Conservation (phyloP, 92 coral and sea anemone species). For the Diadumene lineata region DNA sequence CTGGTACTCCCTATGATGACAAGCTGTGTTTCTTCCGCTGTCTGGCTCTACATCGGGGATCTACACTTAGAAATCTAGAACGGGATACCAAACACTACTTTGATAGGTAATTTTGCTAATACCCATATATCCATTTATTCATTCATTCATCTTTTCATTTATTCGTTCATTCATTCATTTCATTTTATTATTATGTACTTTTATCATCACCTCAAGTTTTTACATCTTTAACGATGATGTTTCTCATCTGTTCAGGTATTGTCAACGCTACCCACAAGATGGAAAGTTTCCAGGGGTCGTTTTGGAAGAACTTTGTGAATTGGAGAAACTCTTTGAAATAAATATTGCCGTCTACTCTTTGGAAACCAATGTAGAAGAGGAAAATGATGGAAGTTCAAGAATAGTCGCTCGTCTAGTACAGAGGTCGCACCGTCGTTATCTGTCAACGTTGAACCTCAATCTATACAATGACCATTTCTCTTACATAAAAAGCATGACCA, state of each 20-base stretch:
- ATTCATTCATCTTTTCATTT: not conserved
- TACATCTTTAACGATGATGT: not conserved
- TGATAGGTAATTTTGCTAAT: slow-evolving; percentile 1
- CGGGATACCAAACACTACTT: slow-evolving; percentile 36
- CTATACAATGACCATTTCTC: slow-evolving; percentile 31
- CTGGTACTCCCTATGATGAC: slow-evolving; percentile 36
- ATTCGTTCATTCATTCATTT: not conserved
- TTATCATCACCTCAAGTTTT: not conserved
- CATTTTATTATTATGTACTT: not conserved
- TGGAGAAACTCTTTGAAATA: slow-evolving; percentile 21
- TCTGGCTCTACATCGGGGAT: slow-evolving; percentile 48
- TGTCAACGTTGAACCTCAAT: slow-evolving; percentile 32
- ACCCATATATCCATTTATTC: not conserved
- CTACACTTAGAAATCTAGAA: slow-evolving; percentile 37
- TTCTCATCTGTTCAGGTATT: not conserved
- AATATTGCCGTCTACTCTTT: slow-evolving; percentile 28
- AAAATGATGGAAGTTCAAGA: not conserved
- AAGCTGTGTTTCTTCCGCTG: slow-evolving; percentile 45
- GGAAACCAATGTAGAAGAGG: not conserved
- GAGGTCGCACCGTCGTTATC: slow-evolving; percentile 29
- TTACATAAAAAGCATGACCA: slow-evolving; percentile 24
- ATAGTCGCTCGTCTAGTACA: slow-evolving; percentile 16
- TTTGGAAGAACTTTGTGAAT: slow-evolving; percentile 1
- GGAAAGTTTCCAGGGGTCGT: not conserved
- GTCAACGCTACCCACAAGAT: too few relatives aligned